Percentiles rank a stretch among this genome's conserved stretches.
Evolutionary conservation across 2,888 invertebrate genomes (phyloP).

Genomic region (Archips xylosteana): DNA sequence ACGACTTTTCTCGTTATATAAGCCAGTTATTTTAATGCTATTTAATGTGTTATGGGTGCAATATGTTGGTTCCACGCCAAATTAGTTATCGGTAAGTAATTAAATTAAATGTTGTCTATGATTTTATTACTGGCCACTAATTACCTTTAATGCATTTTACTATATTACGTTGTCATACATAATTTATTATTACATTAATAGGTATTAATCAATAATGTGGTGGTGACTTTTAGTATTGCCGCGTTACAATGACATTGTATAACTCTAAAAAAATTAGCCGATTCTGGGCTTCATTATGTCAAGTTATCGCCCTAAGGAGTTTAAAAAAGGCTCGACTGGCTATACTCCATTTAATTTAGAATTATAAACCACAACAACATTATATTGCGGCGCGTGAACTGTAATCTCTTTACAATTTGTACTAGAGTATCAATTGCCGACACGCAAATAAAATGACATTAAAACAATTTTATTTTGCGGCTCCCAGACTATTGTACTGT

Average conservation of each 20-base stretch:
- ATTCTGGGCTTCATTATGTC: too few species aligned
- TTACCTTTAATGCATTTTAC: not conserved
- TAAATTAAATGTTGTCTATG: not conserved
- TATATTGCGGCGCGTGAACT: too few species aligned
- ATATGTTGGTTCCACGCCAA: slow-evolving; percentile 80
- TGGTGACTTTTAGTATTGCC: not conserved
- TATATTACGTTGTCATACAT: not conserved
- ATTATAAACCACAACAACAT: too few species aligned
- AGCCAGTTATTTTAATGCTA: slow-evolving; percentile 6
- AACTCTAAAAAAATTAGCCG: too few species aligned
- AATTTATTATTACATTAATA: not conserved
- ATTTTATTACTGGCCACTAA: not conserved
- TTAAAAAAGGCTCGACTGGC: too few species aligned
- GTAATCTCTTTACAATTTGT: too few species aligned
- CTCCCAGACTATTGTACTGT: too few species aligned
- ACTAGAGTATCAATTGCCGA: too few species aligned
- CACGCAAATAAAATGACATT: too few species aligned
- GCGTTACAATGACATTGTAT: not conserved
- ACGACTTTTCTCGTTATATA: slow-evolving; percentile 8
- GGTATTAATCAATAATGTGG: not conserved
- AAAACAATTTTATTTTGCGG: too few species aligned
- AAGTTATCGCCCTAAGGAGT: too few species aligned
- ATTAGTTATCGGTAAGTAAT: slow-evolving; percentile 76
- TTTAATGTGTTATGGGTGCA: slow-evolving; percentile 73
- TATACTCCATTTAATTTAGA: too few species aligned